Evolutionary conservation across 2,888 invertebrate genomes (phyloP).

Genomic region (Thereva nobilitata): DNA sequence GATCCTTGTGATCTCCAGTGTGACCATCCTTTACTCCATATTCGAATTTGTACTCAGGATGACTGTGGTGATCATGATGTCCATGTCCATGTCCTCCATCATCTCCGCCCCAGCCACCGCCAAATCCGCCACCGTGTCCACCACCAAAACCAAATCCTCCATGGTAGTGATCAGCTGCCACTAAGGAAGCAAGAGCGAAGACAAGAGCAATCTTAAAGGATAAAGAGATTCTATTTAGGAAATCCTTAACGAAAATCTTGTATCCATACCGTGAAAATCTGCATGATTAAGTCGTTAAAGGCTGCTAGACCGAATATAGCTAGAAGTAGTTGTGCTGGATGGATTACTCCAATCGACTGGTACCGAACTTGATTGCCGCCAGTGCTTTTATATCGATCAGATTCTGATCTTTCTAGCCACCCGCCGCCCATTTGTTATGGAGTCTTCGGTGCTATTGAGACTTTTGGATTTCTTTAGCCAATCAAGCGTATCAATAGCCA

Average conservation of each 20-base stretch:
- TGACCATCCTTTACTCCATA: slow-evolving; percentile 54
- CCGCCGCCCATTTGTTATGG: no score
- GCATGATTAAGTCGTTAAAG: no score
- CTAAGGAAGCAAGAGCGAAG: no score
- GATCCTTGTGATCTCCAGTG: slow-evolving; percentile 53
- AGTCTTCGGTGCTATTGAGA: no score
- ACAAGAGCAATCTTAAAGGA: no score
- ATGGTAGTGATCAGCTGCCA: no score
- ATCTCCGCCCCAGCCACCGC: slow-evolving; percentile 17
- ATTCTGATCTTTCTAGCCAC: neutral
- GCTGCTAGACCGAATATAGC: no score
- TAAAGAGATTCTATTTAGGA: no score
- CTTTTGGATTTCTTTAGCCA: no score
- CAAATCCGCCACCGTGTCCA: slow-evolving; percentile 11
- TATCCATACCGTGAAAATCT: no score
- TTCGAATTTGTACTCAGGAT: slow-evolving; percentile 52
- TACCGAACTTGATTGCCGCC: neutral
- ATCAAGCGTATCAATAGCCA: no score
- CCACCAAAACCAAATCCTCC: neutral
- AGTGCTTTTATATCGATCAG: neutral
- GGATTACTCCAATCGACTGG: neutral
- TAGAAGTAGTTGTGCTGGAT: neutral
- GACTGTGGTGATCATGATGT: slow-evolving; percentile 50
- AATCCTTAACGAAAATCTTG: no score
- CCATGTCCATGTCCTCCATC: slow-evolving; percentile 14